phyloP scores from a whole-genome alignment of 2,113 vertebrate species.

The Nycticryphes semicollaris region DNA sequence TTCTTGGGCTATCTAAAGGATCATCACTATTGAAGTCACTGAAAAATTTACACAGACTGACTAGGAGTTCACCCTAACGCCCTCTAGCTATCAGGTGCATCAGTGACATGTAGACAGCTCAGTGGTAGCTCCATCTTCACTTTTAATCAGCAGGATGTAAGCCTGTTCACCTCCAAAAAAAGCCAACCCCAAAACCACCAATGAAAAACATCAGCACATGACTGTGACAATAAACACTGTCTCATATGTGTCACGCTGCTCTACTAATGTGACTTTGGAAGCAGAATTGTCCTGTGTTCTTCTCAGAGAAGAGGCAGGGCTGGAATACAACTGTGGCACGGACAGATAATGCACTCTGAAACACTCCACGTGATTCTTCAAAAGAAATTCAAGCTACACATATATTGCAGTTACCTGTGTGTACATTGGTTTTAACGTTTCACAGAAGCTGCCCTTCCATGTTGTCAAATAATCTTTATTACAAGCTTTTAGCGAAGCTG shows the following conservation, averaged over 20 bases:
- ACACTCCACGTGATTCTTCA: not conserved
- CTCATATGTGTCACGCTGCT: not conserved
- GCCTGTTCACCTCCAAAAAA: not conserved
- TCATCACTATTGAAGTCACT: not conserved
- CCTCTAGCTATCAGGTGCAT: not conserved
- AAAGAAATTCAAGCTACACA: not conserved
- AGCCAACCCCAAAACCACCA: not conserved
- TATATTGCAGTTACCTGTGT: fast-evolving
- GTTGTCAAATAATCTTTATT: not conserved
- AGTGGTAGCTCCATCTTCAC: not conserved
- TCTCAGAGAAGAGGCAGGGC: not conserved
- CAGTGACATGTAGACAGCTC: not conserved
- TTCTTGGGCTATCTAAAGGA: not conserved
- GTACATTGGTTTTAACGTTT: not conserved
- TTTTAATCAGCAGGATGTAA: not conserved
- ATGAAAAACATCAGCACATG: not conserved
- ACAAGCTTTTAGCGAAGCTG: not conserved
- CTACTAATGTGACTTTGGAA: not conserved
- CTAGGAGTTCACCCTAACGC: not conserved
- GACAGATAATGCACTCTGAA: not conserved
- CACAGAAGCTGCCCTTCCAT: not conserved
- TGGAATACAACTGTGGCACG: not conserved
- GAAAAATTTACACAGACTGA: not conserved
- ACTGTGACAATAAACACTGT: not conserved
- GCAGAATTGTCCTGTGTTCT: not conserved